These are phyloP conservation scores for Sminthurides bifidus DNA, from an alignment of 1,140 invertebrate species.

Conservation along the genomic window DNA sequence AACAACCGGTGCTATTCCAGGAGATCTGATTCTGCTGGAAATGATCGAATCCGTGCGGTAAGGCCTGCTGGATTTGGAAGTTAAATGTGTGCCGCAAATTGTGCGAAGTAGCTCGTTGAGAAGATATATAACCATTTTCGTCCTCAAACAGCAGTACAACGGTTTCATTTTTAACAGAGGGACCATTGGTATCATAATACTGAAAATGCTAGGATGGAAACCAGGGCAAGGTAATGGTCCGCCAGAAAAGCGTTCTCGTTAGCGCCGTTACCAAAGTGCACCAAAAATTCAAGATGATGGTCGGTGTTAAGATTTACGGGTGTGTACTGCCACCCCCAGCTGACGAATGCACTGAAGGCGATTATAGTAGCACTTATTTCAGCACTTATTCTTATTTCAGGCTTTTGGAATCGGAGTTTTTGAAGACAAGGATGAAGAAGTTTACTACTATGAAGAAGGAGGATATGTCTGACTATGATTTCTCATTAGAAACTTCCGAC, in stretches of 20 bases:
- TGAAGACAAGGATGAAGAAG: conserved; percentile 32
- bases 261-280: conserved; percentile 35
- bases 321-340: conserved; percentile 48
- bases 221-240: conserved; percentile 77
- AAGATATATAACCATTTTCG: background rate
- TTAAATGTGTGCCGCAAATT: too few relatives aligned
- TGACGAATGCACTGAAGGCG: conserved; percentile 30
- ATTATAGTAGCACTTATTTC: background rate
- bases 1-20: conserved; percentile 61
- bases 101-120: too few relatives aligned
- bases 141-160: conserved; percentile 3
- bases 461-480: conserved; percentile 42
- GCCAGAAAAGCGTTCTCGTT: background rate
- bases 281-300: conserved; percentile 44
- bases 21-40: conserved; percentile 61
- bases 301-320: conserved; percentile 50
- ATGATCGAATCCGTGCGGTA: conserved; percentile 63
- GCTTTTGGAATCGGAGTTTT: conserved; percentile 94
- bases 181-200: conserved; percentile 72
- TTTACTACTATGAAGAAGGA: conserved; percentile 35
- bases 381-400: too few relatives aligned
- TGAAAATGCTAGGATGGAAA: conserved; percentile 80
- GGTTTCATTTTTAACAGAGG: conserved; percentile 44
- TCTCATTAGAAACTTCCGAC: too few relatives aligned
- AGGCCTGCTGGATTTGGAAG: conserved; percentile 17